Conservation (phyloP, 2,797 vertebrate genomes). For the Sebastes itinus region DNA sequence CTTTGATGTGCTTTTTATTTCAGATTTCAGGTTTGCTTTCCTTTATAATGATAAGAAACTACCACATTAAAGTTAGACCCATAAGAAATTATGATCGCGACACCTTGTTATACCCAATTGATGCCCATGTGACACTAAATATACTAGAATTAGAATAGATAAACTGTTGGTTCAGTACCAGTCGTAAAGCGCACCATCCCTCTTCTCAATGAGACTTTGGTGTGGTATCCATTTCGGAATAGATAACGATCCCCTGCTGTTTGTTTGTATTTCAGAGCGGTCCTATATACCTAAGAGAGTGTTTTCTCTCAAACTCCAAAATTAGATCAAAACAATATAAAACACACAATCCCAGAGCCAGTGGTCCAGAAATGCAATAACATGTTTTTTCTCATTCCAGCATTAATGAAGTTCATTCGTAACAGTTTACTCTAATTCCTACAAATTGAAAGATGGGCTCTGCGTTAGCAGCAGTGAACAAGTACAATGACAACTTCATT, state of each 20-base stretch:
- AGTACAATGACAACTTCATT: constrained; percentile 99
- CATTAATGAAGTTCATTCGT: constrained; percentile 88
- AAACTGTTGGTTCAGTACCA: constrained; percentile 52
- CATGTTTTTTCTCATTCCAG: constrained; percentile 76
- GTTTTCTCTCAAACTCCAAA: constrained; percentile 78
- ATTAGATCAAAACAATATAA: constrained; percentile 85
- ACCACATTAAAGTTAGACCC: constrained; percentile 10
- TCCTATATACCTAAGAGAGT: constrained; percentile 78
- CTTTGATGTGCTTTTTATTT: constrained; percentile 3
- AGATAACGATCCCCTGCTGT: constrained; percentile 80
- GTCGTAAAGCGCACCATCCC: constrained; percentile 60
- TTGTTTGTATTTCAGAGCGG: constrained; percentile 80
- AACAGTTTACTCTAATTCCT: constrained; percentile 87
- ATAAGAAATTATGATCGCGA: constrained; percentile 9
- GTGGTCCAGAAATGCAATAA: constrained; percentile 82
- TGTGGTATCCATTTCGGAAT: constrained; percentile 65
- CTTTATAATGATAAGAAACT: constrained; percentile 15
- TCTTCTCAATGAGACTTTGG: constrained; percentile 73
- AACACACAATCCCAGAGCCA: constrained; percentile 78
- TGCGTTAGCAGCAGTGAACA: constrained; percentile 94
- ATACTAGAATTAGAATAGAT: constrained; percentile 57
- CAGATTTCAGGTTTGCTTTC: neutral
- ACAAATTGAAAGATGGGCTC: constrained; percentile 92
- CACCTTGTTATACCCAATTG: constrained; percentile 61
- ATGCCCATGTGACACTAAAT: constrained; percentile 62